phyloP scores from a whole-genome alignment of 2,888 invertebrate genomes.

The Drosophila quasianomalipes region DNA sequence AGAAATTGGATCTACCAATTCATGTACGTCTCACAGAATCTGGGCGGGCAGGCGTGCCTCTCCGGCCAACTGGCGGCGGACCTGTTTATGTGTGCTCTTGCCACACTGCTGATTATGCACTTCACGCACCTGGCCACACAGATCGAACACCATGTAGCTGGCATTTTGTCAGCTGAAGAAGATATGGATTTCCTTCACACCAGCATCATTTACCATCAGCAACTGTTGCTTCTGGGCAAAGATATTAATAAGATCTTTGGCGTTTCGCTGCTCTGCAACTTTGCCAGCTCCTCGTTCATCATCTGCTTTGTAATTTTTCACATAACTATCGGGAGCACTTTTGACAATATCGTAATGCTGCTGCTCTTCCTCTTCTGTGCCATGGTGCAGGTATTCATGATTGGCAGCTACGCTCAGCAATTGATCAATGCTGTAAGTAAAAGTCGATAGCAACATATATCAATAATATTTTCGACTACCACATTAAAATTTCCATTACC shows the following conservation, averaged over 20 bases:
- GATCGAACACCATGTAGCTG: constrained; percentile 60
- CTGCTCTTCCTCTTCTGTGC: constrained; percentile 78
- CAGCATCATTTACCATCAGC: constrained; percentile 71
- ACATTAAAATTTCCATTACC: not conserved
- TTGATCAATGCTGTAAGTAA: constrained; percentile 74
- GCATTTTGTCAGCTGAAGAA: constrained; percentile 2
- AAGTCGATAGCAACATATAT: not conserved
- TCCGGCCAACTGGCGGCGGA: constrained; percentile 79
- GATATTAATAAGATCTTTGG: constrained; percentile 80
- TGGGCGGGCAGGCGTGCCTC: constrained; percentile 74
- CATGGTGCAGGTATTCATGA: constrained; percentile 77
- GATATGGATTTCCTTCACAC: constrained; percentile 61
- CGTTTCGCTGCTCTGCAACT: constrained; percentile 78
- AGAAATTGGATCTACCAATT: constrained; percentile 67
- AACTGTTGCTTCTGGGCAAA: constrained; percentile 40
- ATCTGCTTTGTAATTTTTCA: constrained; percentile 84
- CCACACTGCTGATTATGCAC: constrained; percentile 83
- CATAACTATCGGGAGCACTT: constrained; percentile 73
- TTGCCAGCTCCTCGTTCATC: constrained; percentile 76
- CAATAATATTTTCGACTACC: not conserved
- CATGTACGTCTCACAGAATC: constrained; percentile 69
- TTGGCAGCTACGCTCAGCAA: constrained; percentile 77
- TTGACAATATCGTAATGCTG: constrained; percentile 71
- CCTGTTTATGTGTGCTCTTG: constrained; percentile 77
- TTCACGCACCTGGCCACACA: constrained; percentile 66